These are phyloP conservation scores for Xestia xanthographa DNA, from an alignment of 2,888 invertebrate species.

Conservation along the genomic window DNA sequence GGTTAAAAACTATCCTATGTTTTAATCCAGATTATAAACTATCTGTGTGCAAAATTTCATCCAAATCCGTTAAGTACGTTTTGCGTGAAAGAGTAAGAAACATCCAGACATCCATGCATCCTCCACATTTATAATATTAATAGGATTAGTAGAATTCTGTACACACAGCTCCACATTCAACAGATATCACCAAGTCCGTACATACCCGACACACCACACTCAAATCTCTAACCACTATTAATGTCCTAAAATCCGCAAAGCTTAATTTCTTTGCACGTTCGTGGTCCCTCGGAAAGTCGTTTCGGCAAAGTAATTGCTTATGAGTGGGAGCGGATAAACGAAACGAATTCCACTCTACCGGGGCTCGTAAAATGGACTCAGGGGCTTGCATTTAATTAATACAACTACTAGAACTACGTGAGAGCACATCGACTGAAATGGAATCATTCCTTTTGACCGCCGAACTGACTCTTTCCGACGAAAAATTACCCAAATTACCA, in stretches of 20 bases:
- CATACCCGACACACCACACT: slow-evolving; percentile 69
- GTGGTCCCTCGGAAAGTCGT: slow-evolving; percentile 84
- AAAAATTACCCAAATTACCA: slow-evolving; percentile 80
- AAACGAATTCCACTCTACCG: slow-evolving; percentile 86
- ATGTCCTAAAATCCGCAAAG: slow-evolving; percentile 83
- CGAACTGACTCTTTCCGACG: slow-evolving; percentile 78
- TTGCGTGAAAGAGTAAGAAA: too few relatives aligned
- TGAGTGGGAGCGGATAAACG: slow-evolving; percentile 89
- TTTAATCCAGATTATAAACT: too few relatives aligned
- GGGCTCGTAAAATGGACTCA: slow-evolving; percentile 88
- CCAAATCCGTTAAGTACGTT: too few relatives aligned
- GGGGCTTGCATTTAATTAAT: slow-evolving; percentile 90
- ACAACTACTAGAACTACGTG: slow-evolving; percentile 86
- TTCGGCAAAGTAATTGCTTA: slow-evolving; percentile 89
- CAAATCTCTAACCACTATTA: slow-evolving; percentile 80
- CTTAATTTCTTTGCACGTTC: slow-evolving; percentile 87
- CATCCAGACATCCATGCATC: too few relatives aligned
- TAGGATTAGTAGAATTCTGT: background rate
- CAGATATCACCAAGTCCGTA: slow-evolving; percentile 36
- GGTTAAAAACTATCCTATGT: too few relatives aligned
- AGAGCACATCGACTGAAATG: slow-evolving; percentile 83
- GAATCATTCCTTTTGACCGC: slow-evolving; percentile 85
- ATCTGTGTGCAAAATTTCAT: too few relatives aligned
- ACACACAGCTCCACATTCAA: slow-evolving; percentile 35
- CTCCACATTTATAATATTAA: too few relatives aligned